Conservation (phyloP, 2,797 vertebrate genomes). For the Xenentodon cancila region DNA sequence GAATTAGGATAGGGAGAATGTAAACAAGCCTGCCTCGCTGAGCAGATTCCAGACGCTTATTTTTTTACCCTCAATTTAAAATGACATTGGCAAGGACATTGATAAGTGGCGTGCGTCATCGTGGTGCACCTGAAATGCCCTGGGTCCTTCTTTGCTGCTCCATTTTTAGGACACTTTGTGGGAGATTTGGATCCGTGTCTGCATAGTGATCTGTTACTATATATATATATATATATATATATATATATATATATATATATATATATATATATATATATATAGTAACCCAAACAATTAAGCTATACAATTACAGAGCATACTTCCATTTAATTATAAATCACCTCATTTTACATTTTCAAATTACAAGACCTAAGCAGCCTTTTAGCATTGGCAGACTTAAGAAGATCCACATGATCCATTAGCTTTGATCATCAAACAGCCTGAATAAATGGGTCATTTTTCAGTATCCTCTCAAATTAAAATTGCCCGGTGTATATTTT, state of each 20-base stretch:
- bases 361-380: constrained; percentile 47
- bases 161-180: constrained; percentile 58
- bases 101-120: constrained; percentile 67
- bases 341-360: constrained; percentile 55
- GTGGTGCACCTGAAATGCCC: constrained; percentile 73
- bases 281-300: constrained; percentile 30
- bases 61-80: constrained; percentile 33
- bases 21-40: constrained; percentile 58
- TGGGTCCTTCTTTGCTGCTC: constrained; percentile 57
- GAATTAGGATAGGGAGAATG: constrained; percentile 65
- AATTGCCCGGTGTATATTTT: constrained; percentile 78
- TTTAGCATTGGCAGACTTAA: constrained; percentile 63
- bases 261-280: no score
- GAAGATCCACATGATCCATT: constrained; percentile 72
- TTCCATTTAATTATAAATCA: constrained; percentile 55
- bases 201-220: constrained; percentile 45
- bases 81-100: constrained; percentile 73
- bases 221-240: no score
- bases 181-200: constrained; percentile 54
- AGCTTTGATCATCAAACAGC: constrained; percentile 74
- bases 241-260: no score
- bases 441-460: constrained; percentile 73
- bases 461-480: constrained; percentile 75
- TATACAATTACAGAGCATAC: constrained; percentile 27
- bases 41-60: constrained; percentile 53